A percentile compares a stretch with the other conserved stretches of the same genome.
These are phyloP conservation scores for Poecilia latipinna DNA, from an alignment of 2,113 vertebrate species.

Conservation along the genomic window DNA sequence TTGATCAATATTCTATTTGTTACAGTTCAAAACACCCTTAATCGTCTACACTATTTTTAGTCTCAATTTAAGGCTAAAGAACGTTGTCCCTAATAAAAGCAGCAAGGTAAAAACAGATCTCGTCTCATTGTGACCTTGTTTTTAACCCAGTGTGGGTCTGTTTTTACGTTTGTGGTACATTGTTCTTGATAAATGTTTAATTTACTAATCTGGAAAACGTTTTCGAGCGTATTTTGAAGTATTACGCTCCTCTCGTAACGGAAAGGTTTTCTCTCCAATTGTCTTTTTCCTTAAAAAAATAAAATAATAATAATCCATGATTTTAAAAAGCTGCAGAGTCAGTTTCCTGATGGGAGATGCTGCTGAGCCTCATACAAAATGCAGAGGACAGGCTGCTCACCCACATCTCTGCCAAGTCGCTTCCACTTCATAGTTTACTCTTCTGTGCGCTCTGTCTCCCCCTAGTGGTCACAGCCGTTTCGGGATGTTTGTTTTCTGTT, in stretches of 20 bases:
- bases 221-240: no score
- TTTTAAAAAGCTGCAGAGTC: no score
- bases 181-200: not conserved
- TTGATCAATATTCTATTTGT: no score
- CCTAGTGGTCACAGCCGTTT: slow-evolving; percentile 42
- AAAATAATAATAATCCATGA: no score
- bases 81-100: no score
- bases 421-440: not conserved
- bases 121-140: not conserved
- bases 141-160: no score
- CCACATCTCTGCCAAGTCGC: not conserved
- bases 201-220: not conserved
- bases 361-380: slow-evolving; percentile 30
- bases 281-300: not conserved
- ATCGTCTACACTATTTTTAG: no score
- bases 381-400: slow-evolving; percentile 7
- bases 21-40: no score
- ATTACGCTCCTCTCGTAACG: not conserved
- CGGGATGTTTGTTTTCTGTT: no score
- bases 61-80: no score
- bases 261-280: not conserved
- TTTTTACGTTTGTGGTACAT: not conserved
- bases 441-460: slow-evolving; percentile 46
- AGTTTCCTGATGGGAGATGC: slow-evolving; percentile 1
- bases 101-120: no score